These are phyloP conservation scores for Muraenolepis orangiensis DNA, from an alignment of 2,797 vertebrate genomes.

Conservation along the genomic window DNA sequence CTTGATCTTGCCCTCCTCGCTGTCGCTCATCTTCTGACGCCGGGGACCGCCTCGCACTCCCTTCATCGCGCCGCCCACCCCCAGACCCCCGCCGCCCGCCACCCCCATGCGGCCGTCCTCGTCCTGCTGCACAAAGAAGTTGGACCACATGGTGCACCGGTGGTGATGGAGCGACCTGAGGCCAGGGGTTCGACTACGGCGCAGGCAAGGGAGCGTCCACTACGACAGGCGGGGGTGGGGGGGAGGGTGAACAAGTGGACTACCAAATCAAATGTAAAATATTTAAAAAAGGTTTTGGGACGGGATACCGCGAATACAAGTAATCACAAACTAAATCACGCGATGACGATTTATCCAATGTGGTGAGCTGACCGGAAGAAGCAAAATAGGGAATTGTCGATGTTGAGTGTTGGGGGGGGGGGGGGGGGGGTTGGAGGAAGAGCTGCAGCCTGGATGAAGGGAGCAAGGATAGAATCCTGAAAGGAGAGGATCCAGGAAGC, in stretches of 20 bases:
- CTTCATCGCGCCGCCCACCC: slow-evolving; percentile 50
- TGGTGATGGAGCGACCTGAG: background rate
- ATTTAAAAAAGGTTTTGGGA: background rate
- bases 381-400: background rate
- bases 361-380: background rate
- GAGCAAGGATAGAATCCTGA: slow-evolving; percentile 30
- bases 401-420: slow-evolving; percentile 24
- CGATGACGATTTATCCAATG: background rate
- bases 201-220: background rate
- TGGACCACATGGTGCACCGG: slow-evolving; percentile 82
- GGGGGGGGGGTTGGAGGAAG: slow-evolving; percentile 35
- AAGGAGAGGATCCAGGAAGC: slow-evolving; percentile 46
- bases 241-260: too few relatives aligned
- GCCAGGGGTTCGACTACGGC: slow-evolving; percentile 8
- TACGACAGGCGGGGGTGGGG: too few relatives aligned
- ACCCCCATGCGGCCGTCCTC: slow-evolving; percentile 71
- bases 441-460: slow-evolving; percentile 20
- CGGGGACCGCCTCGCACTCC: slow-evolving; percentile 57
- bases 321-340: background rate
- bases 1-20: slow-evolving; percentile 85
- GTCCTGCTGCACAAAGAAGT: slow-evolving; percentile 83
- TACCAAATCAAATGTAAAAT: background rate
- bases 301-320: background rate
- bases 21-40: slow-evolving; percentile 74
- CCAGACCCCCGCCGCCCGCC: slow-evolving; percentile 52